phyloP scores from a whole-genome alignment of 2,888 invertebrate species.

The Thereva nobilitata region DNA sequence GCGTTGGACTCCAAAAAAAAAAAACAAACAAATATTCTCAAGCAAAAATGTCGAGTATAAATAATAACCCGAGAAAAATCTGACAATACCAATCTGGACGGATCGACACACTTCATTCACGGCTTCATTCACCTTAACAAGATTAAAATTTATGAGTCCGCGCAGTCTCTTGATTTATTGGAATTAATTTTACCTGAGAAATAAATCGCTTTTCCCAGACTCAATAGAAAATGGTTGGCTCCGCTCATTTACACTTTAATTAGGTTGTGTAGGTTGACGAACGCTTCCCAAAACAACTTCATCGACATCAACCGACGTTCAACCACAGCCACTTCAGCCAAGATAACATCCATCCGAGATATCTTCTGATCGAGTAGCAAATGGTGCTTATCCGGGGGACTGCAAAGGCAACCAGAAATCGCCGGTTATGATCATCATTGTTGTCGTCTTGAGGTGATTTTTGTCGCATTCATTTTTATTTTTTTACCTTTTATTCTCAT shows the following conservation, averaged over 20 bases:
- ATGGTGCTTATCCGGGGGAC: not conserved
- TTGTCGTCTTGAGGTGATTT: not conserved
- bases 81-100: slow-evolving; percentile 29
- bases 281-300: slow-evolving; percentile 27
- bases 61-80: slow-evolving; percentile 12
- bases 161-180: slow-evolving; percentile 33
- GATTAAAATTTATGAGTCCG: slow-evolving; percentile 30
- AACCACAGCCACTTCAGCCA: slow-evolving; percentile 8
- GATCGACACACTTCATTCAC: slow-evolving; percentile 35
- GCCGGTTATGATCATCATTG: not conserved
- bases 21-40: too few relatives aligned
- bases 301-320: slow-evolving; percentile 15
- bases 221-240: slow-evolving; percentile 36
- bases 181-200: slow-evolving; percentile 35
- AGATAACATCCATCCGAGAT: slow-evolving; percentile 12
- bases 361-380: slow-evolving; percentile 1
- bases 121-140: slow-evolving; percentile 29
- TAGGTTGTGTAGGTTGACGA: slow-evolving; percentile 35
- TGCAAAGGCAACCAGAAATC: slow-evolving; percentile 7
- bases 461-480: slow-evolving; percentile 1
- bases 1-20: too few relatives aligned
- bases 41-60: not conserved
- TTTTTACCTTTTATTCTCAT: slow-evolving; percentile 20
- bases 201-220: slow-evolving; percentile 28
- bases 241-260: slow-evolving; percentile 36